These are phyloP conservation scores for Eulacestoma nigropectus DNA, from an alignment of 2,113 vertebrate species.

Conservation along the genomic window DNA sequence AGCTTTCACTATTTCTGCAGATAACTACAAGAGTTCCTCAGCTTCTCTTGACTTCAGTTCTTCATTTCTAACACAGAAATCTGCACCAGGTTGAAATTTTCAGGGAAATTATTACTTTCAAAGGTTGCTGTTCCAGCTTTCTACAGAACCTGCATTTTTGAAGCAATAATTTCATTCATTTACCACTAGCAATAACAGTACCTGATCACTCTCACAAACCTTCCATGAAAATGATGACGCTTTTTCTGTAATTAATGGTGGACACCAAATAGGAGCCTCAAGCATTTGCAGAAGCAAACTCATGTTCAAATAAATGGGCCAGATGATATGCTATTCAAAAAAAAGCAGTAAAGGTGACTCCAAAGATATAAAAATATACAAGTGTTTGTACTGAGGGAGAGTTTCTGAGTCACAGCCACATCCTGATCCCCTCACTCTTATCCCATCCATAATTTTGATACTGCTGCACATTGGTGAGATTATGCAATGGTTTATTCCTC, in stretches of 20 bases:
- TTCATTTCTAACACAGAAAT: background rate
- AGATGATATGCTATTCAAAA: background rate
- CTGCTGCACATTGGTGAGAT: background rate
- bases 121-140: background rate
- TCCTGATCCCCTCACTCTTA: background rate
- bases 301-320: background rate
- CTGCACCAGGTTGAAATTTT: background rate
- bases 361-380: background rate
- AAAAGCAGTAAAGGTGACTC: rapidly evolving
- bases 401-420: background rate
- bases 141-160: background rate
- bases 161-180: background rate
- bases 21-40: background rate
- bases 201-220: background rate
- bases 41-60: background rate
- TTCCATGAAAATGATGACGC: background rate
- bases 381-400: rapidly evolving
- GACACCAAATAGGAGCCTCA: background rate
- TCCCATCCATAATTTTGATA: background rate
- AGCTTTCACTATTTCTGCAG: background rate
- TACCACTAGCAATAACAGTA: background rate
- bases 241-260: background rate
- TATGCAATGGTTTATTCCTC: background rate
- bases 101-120: background rate
- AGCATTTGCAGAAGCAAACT: background rate